Conservation (phyloP, 2,888 invertebrate species). For the Nephrotoma appendiculata region DNA sequence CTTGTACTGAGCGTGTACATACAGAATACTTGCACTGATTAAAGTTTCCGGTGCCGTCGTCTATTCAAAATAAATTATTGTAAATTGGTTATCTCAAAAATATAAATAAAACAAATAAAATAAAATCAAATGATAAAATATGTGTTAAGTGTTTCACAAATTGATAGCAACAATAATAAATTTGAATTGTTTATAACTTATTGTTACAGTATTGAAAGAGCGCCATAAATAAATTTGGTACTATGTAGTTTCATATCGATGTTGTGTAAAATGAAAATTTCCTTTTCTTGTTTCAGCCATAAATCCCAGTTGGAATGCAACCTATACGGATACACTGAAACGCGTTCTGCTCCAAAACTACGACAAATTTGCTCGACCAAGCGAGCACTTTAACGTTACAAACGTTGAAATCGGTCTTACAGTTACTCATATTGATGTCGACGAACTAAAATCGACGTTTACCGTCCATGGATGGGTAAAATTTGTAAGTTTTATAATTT, state of each 20-base stretch:
- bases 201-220: not conserved
- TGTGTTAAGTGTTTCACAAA: not conserved
- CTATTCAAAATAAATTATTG: not conserved
- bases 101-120: not conserved
- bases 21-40: not conserved
- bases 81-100: not conserved
- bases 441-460: slow-evolving; percentile 46
- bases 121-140: not conserved
- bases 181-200: not conserved
- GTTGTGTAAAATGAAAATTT: not conserved
- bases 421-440: slow-evolving; percentile 48
- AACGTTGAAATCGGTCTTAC: slow-evolving; percentile 35
- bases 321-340: slow-evolving; percentile 39
- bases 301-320: slow-evolving; percentile 38
- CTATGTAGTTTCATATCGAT: not conserved
- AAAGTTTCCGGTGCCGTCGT: not conserved
- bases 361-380: slow-evolving; percentile 26
- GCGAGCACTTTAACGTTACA: slow-evolving; percentile 20
- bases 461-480: slow-evolving; percentile 43
- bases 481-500: slow-evolving; percentile 35
- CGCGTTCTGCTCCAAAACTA: slow-evolving; percentile 39
- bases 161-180: not conserved
- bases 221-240: not conserved
- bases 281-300: slow-evolving; percentile 10
- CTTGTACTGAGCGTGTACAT: not conserved